Evolutionary conservation across 2,113 vertebrate genomes (phyloP), one percentile per base, ranked within the genome.

Genomic region (Rhegmatorhina hoffmannsi): DNA sequence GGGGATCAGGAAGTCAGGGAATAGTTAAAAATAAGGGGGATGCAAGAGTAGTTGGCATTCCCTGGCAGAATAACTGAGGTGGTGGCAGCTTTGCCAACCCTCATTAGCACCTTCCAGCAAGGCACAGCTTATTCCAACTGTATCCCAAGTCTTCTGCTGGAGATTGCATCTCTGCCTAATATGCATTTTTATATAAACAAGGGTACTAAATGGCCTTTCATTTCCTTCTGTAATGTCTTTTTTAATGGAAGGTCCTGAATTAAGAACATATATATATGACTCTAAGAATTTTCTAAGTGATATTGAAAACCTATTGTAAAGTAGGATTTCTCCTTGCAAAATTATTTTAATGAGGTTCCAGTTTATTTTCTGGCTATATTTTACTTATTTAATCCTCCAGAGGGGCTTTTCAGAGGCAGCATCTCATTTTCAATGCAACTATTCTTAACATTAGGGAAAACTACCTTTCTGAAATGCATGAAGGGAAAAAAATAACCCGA

Each of bases 311-410:
- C 87, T 91, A 81, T 94, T 88, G 92, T 93, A 31, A 62, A 69
- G 87, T 11, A 81, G 82, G 78, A 76, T 95, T 97, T 92, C 84
- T 95, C 52, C 68, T 67, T 86, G 92, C 93, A 92, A 95, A 95
- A 96, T 95, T 95, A 93, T 96, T 96, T 95, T 92, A 92, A 96
- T 91, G 88, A 94, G 95, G 93, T 96, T 97, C 96, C 90, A 87
- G 90, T 92, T 96, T 94, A 94, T 96, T 95, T 95, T 95, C 96
- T 89, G 89, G 83, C 80, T 90, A 70, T 96, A 95, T 96, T 96
- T 97, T 95, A 95, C 90, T 96, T 95, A 94, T 70, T 97, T 91
- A 94, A 95, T 96, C 81, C 94, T 95, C 94, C 60, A 94, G 94
- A 96, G 95, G 92, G 78, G 66, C 50, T 94, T 96, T 94, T 96